These are phyloP conservation scores for Tachina lurida DNA, from an alignment of 2,888 invertebrate genomes.

Conservation along the genomic window DNA sequence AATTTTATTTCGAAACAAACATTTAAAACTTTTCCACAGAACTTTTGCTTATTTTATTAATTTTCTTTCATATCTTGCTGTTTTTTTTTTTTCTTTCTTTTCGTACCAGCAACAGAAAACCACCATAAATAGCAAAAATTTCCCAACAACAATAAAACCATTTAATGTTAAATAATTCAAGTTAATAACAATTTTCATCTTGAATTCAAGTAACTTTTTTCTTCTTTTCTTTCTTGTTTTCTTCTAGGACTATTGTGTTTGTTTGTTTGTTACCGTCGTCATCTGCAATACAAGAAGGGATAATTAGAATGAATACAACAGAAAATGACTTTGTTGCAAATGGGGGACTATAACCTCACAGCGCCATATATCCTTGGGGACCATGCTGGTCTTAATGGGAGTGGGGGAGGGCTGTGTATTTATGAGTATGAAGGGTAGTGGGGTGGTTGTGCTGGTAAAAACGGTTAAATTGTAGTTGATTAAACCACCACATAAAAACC, in stretches of 20 bases:
- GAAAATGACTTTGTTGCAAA: slow-evolving; percentile 52
- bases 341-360: slow-evolving; percentile 43
- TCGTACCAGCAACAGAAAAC: slow-evolving; percentile 1
- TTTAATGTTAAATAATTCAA: slow-evolving; percentile 75
- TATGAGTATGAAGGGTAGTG: not conserved
- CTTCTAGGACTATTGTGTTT: slow-evolving; percentile 10
- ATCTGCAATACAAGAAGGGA: slow-evolving; percentile 62
- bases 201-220: slow-evolving; percentile 19
- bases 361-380: slow-evolving; percentile 63
- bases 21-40: slow-evolving; percentile 66
- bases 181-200: slow-evolving; percentile 72
- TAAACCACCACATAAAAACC: slow-evolving; percentile 67
- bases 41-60: slow-evolving; percentile 47
- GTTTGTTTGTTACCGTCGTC: slow-evolving; percentile 8
- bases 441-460: slow-evolving; percentile 18
- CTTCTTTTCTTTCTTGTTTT: not conserved
- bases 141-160: slow-evolving; percentile 67
- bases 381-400: slow-evolving; percentile 24
- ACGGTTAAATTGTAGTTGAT: slow-evolving; percentile 55
- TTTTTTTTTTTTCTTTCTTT: not conserved
- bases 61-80: not conserved
- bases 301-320: slow-evolving; percentile 69
- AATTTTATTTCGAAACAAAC: slow-evolving; percentile 61
- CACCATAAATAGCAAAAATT: slow-evolving; percentile 24
- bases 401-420: not conserved